Percentiles rank a stretch among this genome's conserved stretches.
Conservation (phyloP, 2,888 invertebrate genomes). For the Iphiclides podalirius region DNA sequence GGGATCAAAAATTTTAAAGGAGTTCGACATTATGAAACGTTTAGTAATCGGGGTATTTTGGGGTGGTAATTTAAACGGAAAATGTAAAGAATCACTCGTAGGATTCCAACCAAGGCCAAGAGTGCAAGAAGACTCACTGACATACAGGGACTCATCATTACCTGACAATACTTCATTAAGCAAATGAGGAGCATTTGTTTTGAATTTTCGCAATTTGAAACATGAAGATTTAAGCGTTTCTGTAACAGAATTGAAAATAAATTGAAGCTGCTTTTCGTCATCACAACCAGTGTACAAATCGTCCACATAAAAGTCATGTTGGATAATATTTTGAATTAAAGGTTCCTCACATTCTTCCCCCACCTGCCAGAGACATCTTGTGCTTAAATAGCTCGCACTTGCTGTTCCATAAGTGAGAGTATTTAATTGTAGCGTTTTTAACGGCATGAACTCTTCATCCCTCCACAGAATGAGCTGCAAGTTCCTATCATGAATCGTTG, state of each 20-base stretch:
- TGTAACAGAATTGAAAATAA: no score
- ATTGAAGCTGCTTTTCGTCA: no score
- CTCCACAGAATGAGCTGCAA: neutral
- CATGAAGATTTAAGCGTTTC: no score
- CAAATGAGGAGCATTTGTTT: no score
- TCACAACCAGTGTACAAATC: neutral
- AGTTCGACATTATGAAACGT: slow-evolving; percentile 27
- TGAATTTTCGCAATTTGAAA: no score
- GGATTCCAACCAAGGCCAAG: neutral
- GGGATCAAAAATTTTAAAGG: slow-evolving; percentile 32
- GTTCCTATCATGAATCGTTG: neutral
- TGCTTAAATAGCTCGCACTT: neutral
- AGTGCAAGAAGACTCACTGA: neutral
- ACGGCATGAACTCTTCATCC: neutral
- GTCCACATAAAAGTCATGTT: no score
- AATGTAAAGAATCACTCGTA: neutral
- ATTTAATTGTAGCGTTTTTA: neutral
- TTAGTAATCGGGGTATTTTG: slow-evolving; percentile 14
- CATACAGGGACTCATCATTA: no score
- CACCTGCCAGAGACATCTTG: no score
- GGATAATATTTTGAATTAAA: neutral
- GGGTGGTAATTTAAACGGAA: neutral
- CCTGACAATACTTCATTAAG: no score
- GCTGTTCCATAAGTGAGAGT: neutral
- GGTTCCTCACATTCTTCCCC: neutral